Evolutionary conservation across 2,797 vertebrate species (phyloP).

Genomic region (Esox lucius): DNA sequence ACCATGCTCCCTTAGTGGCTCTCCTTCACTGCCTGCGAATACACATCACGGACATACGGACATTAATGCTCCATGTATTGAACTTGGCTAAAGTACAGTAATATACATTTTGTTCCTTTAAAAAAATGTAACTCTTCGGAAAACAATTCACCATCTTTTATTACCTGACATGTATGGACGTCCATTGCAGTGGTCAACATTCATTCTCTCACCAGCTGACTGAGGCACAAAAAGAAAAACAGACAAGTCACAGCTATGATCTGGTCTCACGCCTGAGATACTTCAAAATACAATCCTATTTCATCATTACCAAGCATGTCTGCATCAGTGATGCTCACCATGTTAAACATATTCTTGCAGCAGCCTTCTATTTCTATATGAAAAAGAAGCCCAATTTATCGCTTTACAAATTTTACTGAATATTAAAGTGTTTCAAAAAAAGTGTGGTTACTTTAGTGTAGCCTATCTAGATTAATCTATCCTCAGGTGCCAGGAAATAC

Average conservation of each 20-base stretch:
- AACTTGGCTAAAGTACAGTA: background rate
- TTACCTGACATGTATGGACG: conserved; percentile 88
- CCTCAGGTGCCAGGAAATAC: conserved; percentile 29
- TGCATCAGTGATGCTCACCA: conserved; percentile 19
- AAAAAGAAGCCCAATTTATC: background rate
- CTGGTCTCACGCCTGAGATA: background rate
- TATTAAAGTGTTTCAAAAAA: background rate
- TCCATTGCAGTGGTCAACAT: conserved; percentile 92
- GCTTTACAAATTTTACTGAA: too few relatives aligned
- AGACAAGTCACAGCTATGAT: background rate
- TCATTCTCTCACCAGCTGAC: conserved; percentile 87
- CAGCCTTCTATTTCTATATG: background rate
- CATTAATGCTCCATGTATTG: background rate
- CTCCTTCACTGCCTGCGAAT: conserved; percentile 87
- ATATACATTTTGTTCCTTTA: background rate
- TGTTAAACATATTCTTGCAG: background rate
- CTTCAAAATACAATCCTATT: background rate
- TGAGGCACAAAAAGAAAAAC: conserved; percentile 50
- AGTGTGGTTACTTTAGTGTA: background rate
- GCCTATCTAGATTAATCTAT: conserved; percentile 9
- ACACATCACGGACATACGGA: conserved; percentile 47
- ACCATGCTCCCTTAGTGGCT: conserved; percentile 85
- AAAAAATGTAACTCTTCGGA: background rate
- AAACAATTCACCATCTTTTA: background rate
- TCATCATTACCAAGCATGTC: background rate